Base-by-base conservation (phyloP, 2,113 vertebrate species). In the Polypterus senegalus region DNA sequence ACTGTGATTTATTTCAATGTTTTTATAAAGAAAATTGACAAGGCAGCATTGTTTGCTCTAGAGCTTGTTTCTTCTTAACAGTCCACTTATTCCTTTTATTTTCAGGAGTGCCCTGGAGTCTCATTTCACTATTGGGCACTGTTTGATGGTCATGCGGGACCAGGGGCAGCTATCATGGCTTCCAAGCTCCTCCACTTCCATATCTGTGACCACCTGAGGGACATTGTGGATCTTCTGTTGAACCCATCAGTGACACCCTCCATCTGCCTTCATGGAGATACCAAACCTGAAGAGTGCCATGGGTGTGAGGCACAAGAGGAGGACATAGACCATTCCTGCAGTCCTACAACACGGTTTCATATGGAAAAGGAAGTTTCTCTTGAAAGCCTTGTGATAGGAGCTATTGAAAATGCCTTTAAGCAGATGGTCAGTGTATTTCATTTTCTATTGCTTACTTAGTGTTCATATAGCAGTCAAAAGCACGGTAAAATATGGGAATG, bases 341-440 rank as follows among this genome's bases (percentile, higher is more conserved):
- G 84, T 58, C 77, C 82, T 0, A 49, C 83, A 3, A 74, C 91
- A 0, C 88, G 89, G 49, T 95, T 89, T 64, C 85, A 94, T 79
- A 87, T 91, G 73, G 93, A 99, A 85, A 98, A 98, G 69, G 87
- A 74, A 0, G 86, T 99, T 56, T 91, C 89, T 63, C 75, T 91
- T 0, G 92, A 99, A 70, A 91, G 87, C 64, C 83, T 99, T 69
- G 86, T 99, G 59, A 88, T 96, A 3, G 96, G 96, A 0, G 92
- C 96, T 71, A 91, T 99, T 10, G 95, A 99, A 80, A 97, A 89
- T 0, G 92, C 95, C 70, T 99, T 98, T 71, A 88, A 84, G 74
- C 81, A 89, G 76, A 99, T 97, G 95, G 96, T 99, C 77, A 92
- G 86, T 57, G 63, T 9, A 44, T 27, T 27, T 27, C 1, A 27